Evolutionary conservation across 2,113 vertebrate genomes (phyloP).

Genomic region (Varanus salvator): DNA sequence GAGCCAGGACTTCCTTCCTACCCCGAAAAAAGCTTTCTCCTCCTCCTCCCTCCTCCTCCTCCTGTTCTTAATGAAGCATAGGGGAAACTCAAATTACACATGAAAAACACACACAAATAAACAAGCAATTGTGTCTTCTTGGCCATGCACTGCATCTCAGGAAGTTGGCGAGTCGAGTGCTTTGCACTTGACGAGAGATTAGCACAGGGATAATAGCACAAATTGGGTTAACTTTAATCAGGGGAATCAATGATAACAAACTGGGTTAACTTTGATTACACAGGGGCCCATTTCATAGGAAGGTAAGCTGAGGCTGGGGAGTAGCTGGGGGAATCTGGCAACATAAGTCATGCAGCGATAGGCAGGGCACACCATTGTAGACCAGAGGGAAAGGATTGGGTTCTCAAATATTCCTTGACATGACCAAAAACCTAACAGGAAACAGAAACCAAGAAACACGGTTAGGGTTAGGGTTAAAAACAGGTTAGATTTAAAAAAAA

Average conservation of each 20-base stretch:
- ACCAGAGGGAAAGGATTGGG: too few relatives aligned
- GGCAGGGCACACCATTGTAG: background rate
- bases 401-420: too few relatives aligned
- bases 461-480: too few relatives aligned
- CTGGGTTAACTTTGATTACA: background rate
- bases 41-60: too few relatives aligned
- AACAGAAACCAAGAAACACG: too few relatives aligned
- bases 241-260: too few relatives aligned
- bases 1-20: slow-evolving; percentile 68
- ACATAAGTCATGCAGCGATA: background rate
- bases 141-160: background rate
- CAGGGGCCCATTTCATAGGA: background rate
- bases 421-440: too few relatives aligned
- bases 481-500: too few relatives aligned
- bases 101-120: slow-evolving; percentile 44
- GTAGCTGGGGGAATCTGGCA: too few relatives aligned
- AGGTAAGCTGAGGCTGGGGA: background rate
- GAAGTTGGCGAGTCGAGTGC: background rate
- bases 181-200: background rate
- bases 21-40: slow-evolving; percentile 10
- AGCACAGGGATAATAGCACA: background rate
- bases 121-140: slow-evolving; percentile 49
- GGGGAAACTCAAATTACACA: slow-evolving; percentile 6
- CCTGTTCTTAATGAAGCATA: background rate
- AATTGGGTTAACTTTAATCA: background rate